Conservation (phyloP, 2,888 invertebrate species). For the Cheilosia grossa region DNA sequence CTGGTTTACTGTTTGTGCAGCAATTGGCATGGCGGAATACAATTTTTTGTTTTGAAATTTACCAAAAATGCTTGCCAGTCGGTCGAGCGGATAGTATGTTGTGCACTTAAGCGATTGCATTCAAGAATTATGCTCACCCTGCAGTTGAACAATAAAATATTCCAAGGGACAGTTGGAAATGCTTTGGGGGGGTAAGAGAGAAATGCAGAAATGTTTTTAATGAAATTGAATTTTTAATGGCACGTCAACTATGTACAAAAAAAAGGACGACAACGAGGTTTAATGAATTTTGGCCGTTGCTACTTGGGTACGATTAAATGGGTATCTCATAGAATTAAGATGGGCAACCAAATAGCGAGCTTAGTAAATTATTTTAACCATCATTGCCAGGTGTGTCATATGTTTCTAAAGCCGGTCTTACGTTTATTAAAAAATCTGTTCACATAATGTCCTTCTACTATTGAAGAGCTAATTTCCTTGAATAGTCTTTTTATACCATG, state of each 20-base stretch:
- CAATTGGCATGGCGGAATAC: constrained; percentile 37
- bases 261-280: background rate
- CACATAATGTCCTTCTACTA: too few species aligned
- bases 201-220: constrained; percentile 11
- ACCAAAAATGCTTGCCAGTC: constrained; percentile 4
- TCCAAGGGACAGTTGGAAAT: constrained; percentile 46
- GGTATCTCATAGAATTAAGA: too few species aligned
- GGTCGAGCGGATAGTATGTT: constrained; percentile 7
- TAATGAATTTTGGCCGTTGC: background rate
- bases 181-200: constrained; percentile 4
- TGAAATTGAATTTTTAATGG: constrained; percentile 49
- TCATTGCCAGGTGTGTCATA: too few species aligned
- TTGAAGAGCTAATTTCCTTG: too few species aligned
- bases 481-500: too few species aligned
- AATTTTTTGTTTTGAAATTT: constrained; percentile 36
- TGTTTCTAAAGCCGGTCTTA: too few species aligned
- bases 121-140: constrained; percentile 47
- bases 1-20: background rate
- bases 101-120: constrained; percentile 71
- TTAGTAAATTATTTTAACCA: too few species aligned
- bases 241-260: background rate
- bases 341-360: too few species aligned
- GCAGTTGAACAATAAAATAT: constrained; percentile 64
- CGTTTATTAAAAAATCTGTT: too few species aligned
- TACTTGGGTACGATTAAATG: too few species aligned